A percentile compares a stretch with the other conserved stretches of the same genome.
phyloP scores from a whole-genome alignment of 1,140 invertebrate species.

The Drosophila lacertosa region DNA sequence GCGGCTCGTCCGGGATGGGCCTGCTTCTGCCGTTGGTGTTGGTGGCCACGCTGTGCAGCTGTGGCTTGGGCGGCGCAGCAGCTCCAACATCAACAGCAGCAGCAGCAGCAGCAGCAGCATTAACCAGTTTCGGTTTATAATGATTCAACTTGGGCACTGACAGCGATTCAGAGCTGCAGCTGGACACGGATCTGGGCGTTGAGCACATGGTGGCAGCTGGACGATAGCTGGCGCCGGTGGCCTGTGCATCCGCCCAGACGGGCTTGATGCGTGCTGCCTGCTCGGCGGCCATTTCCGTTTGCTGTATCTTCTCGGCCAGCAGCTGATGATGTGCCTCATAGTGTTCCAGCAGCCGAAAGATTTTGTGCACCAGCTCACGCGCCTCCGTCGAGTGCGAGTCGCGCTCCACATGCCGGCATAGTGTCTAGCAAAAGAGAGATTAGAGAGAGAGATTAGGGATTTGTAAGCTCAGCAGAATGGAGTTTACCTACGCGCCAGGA shows the following conservation, averaged over 20 bases:
- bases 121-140: too few species aligned
- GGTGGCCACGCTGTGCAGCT: slow-evolving; percentile 24
- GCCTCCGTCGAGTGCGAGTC: slow-evolving; percentile 60
- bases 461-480: background rate
- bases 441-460: background rate
- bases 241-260: slow-evolving; percentile 33
- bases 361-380: slow-evolving; percentile 58
- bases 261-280: slow-evolving; percentile 49
- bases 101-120: background rate
- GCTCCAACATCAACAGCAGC: background rate
- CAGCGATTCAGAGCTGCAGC: too few species aligned
- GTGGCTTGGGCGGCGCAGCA: slow-evolving; percentile 4
- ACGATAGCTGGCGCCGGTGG: background rate
- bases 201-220: background rate
- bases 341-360: slow-evolving; percentile 65
- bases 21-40: slow-evolving; percentile 23
- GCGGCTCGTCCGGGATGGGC: background rate
- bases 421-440: slow-evolving; percentile 20
- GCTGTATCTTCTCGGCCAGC: slow-evolving; percentile 60
- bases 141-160: too few species aligned
- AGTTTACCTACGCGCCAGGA: slow-evolving; percentile 58
- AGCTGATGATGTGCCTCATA: slow-evolving; percentile 62
- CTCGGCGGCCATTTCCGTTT: slow-evolving; percentile 55
- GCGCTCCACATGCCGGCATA: slow-evolving; percentile 49
- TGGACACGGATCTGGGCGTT: too few species aligned